phyloP scores from a whole-genome alignment of 1,140 invertebrate genomes.

The Drosophila tropicalis region DNA sequence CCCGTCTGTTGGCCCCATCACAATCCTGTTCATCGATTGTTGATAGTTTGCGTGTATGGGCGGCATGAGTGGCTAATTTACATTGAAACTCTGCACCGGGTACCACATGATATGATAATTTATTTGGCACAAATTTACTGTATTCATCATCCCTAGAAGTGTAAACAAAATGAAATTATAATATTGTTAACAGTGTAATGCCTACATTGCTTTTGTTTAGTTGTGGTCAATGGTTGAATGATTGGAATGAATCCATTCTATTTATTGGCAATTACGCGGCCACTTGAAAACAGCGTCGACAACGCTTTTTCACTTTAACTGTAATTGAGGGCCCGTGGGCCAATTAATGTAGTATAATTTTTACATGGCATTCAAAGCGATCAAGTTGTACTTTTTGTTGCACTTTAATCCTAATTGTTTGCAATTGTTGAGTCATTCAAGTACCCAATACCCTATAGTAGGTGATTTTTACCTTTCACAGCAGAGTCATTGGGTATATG shows the following conservation, averaged over 20 bases:
- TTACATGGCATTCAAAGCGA: background rate
- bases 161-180: slow-evolving; percentile 10
- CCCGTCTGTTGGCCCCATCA: slow-evolving; percentile 60
- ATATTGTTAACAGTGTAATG: slow-evolving; percentile 7
- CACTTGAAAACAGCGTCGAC: background rate
- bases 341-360: slow-evolving; percentile 12
- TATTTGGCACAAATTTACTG: slow-evolving; percentile 68
- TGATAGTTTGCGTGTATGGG: slow-evolving; percentile 50
- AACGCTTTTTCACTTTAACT: background rate
- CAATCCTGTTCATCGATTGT: slow-evolving; percentile 71
- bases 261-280: background rate
- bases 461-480: background rate
- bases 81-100: slow-evolving; percentile 65
- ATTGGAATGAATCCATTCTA: background rate
- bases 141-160: slow-evolving; percentile 70
- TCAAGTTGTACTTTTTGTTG: slow-evolving; percentile 5
- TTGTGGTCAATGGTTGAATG: background rate
- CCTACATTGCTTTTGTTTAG: too few relatives aligned
- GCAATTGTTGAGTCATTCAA: slow-evolving; percentile 6
- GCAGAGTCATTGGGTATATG: too few relatives aligned
- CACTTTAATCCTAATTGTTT: slow-evolving; percentile 5
- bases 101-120: slow-evolving; percentile 66
- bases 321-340: slow-evolving; percentile 8
- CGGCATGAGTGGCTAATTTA: slow-evolving; percentile 44
- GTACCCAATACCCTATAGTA: background rate